Conservation (phyloP, 2,797 vertebrate species). For the Sphaeramia orbicularis region DNA sequence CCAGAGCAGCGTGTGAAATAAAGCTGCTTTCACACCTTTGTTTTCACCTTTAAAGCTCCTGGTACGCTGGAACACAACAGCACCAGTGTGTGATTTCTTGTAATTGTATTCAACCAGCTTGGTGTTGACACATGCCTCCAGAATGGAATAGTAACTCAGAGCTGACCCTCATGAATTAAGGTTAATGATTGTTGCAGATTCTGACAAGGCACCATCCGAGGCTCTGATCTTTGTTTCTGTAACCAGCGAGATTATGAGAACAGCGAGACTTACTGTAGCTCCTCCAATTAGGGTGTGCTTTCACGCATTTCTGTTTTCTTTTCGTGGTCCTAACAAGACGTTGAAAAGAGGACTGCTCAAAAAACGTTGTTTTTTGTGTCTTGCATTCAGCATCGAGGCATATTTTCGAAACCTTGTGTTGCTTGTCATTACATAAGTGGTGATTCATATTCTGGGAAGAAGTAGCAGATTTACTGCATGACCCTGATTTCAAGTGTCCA, state of each 20-base stretch:
- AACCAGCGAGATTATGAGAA: conserved; percentile 14
- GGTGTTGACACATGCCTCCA: conserved; percentile 31
- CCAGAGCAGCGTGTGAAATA: conserved; percentile 2
- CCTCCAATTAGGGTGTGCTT: conserved; percentile 6
- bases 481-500: conserved; percentile 52
- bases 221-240: conserved; percentile 33
- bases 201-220: conserved; percentile 59
- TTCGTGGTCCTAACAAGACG: conserved; percentile 24
- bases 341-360: conserved; percentile 15
- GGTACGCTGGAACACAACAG: conserved; percentile 10
- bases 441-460: conserved; percentile 49
- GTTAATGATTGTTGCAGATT: conserved; percentile 23
- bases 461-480: conserved; percentile 52
- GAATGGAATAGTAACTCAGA: conserved; percentile 16
- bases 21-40: conserved; percentile 8
- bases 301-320: conserved; percentile 19
- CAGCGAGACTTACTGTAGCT: background rate
- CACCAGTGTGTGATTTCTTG: background rate
- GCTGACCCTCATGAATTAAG: conserved; percentile 11
- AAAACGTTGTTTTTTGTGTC: conserved; percentile 35
- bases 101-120: conserved; percentile 16
- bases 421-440: conserved; percentile 48
- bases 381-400: conserved; percentile 34
- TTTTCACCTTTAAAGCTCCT: conserved; percentile 23
- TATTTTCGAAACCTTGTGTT: conserved; percentile 33